A percentile compares a stretch with the other conserved stretches of the same genome.
phyloP scores from a whole-genome alignment of 2,888 invertebrate species.

The Aspidapion aeneum region DNA sequence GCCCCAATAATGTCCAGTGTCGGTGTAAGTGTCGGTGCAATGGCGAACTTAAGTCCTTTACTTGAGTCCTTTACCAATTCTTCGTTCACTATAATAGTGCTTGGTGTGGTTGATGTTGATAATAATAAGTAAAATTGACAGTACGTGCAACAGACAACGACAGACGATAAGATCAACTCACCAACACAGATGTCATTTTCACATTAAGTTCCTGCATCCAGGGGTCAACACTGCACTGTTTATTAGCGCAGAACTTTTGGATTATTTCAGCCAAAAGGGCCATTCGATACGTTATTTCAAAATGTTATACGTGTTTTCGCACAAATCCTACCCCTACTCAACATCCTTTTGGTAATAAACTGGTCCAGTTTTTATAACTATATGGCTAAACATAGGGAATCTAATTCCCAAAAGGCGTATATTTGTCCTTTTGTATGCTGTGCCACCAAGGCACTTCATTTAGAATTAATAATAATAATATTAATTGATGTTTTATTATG shows the following conservation, averaged over 20 bases:
- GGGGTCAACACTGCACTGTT: neutral
- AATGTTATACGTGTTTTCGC: neutral
- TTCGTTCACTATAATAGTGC: no score
- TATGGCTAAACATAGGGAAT: neutral
- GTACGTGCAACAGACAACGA: no score
- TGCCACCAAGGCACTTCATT: neutral
- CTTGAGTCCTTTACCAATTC: no score
- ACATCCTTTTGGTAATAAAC: neutral
- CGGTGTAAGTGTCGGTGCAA: no score
- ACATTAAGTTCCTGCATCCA: neutral
- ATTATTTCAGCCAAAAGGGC: neutral
- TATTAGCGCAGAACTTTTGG: neutral
- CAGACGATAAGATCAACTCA: no score
- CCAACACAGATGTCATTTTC: no score
- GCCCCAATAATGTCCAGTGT: no score
- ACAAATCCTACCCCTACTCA: neutral
- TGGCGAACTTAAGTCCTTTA: no score
- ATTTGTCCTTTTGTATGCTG: neutral
- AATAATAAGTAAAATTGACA: no score
- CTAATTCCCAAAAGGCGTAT: neutral
- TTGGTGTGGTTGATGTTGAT: no score
- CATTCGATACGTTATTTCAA: neutral
- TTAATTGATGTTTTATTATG: no score
- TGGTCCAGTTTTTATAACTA: neutral
- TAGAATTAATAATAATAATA: no score